phyloP scores from a whole-genome alignment of 2,797 vertebrate genomes.

The Gadopsis bispinosus region DNA sequence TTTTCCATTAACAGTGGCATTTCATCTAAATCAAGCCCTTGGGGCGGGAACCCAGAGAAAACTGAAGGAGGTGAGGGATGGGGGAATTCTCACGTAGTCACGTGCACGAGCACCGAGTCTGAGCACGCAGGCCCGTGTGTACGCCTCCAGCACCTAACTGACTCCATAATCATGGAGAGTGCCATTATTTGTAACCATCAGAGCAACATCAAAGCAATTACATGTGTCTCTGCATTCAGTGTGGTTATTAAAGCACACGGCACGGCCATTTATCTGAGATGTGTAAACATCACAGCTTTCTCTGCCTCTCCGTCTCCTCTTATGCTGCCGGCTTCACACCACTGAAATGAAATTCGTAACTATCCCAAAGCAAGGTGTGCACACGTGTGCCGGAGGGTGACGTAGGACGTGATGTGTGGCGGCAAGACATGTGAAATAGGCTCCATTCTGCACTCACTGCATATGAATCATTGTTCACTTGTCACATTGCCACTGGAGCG shows the following conservation, averaged over 20 bases:
- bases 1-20: constrained; percentile 93
- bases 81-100: constrained; percentile 62
- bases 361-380: constrained; percentile 33
- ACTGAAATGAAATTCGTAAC: constrained; percentile 40
- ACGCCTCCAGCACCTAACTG: constrained; percentile 55
- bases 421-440: constrained; percentile 52
- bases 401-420: constrained; percentile 4
- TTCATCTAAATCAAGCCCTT: constrained; percentile 91
- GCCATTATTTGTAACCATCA: constrained; percentile 84
- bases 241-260: constrained; percentile 83
- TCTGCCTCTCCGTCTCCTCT: constrained; percentile 34
- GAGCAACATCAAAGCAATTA: constrained; percentile 85
- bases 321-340: constrained; percentile 34
- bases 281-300: constrained; percentile 70
- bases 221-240: constrained; percentile 83
- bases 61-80: constrained; percentile 72
- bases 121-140: constrained; percentile 32
- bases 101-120: neutral
- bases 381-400: neutral
- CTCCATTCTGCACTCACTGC: constrained; percentile 53
- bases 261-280: constrained; percentile 68
- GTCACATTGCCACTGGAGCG: constrained; percentile 60
- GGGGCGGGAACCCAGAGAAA: constrained; percentile 81
- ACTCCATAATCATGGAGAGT: constrained; percentile 81
- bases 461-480: constrained; percentile 73